These are phyloP conservation scores for Otus sunia DNA, from an alignment of 2,113 vertebrate genomes.

Conservation along the genomic window DNA sequence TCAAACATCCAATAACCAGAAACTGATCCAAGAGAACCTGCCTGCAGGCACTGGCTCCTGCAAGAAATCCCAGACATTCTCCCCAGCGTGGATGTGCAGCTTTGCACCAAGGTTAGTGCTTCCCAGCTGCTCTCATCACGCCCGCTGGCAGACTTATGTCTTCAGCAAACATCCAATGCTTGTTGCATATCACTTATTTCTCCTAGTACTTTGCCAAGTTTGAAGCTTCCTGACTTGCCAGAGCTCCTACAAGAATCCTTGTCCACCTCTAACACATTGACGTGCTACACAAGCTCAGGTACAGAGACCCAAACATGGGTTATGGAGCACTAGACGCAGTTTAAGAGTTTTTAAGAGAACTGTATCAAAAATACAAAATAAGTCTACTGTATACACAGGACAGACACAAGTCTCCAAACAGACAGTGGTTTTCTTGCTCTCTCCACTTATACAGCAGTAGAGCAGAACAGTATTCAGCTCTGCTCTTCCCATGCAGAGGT, in stretches of 20 bases:
- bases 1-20: background rate
- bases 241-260: background rate
- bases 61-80: background rate
- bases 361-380: background rate
- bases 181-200: background rate
- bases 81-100: background rate
- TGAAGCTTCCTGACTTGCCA: background rate
- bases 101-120: background rate
- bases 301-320: background rate
- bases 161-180: background rate
- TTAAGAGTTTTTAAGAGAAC: background rate
- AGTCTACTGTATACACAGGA: background rate
- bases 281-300: accelerated
- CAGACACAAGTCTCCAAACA: background rate
- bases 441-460: background rate
- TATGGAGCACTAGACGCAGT: background rate
- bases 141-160: background rate
- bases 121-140: background rate
- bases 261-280: background rate
- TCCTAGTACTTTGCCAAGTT: background rate
- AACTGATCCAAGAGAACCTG: background rate
- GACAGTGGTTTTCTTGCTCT: background rate
- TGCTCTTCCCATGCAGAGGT: background rate
- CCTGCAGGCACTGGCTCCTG: accelerated
- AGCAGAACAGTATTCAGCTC: background rate